Evolutionary conservation across 2,888 invertebrate genomes (phyloP), one percentile per base, ranked within the genome.

Genomic region (Andricus quercusramuli): DNA sequence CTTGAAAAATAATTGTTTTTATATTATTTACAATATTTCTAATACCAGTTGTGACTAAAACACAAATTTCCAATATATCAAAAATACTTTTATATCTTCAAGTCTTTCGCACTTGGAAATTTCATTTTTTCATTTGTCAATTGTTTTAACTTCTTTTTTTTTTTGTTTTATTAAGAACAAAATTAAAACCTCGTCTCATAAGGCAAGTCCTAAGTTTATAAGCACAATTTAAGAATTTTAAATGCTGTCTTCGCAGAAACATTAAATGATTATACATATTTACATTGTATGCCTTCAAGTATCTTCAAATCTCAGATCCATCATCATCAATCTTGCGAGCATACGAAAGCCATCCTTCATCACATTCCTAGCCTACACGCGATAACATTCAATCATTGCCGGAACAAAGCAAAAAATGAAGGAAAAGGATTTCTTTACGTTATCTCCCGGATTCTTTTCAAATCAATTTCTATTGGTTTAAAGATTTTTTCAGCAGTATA

Each of bases 181-280:
- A 17, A 5, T 17, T 0, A 47, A 6, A 47, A 13, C 5, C 17
- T 47, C 17, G 4, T 5, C 47, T 47, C 17, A 17, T 17, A 47
- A 47, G 17, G 1, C 13, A 47, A 17, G 17, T 47, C 6, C 0
- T 47, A 17, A 6, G 1, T 17, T 47, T 5, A 59, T 13, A 22
- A 11, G 13, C 13, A 25, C 1, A 59, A 22, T 59, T 59, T 6
- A 59, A 59, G 11, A 59, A 13, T 22, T 22, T 4, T 3, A 11
- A 22, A 22, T 22, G 6, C 3, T 11, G 11, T 4, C 22, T 59
- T 59, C 11, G 1, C 1, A 94, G 79, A 0, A 93, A 93, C 2
- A 94, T 93, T 85, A 94, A 94, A 85, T 94, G 93, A 0, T 90
- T 90, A 3, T 56, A 25, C 25, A 25, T 25, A 56, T 3, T n/a